Percentiles rank a stretch among this genome's conserved stretches.
phyloP scores from a whole-genome alignment of 2,888 invertebrate genomes.

The Ectobius pallidus region DNA sequence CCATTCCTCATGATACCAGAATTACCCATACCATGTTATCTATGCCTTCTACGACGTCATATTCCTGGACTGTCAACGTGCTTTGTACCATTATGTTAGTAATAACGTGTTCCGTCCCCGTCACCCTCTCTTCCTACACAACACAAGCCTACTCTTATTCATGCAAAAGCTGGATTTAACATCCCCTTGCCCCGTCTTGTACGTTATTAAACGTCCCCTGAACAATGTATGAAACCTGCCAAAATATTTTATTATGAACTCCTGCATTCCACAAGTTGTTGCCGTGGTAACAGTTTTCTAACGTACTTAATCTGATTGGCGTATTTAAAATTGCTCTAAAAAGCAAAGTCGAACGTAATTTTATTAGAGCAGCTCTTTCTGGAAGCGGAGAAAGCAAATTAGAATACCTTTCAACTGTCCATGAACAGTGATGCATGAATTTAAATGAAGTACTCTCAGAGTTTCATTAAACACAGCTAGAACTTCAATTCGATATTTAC shows the following conservation, averaged over 20 bases:
- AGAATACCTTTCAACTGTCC: too few species aligned
- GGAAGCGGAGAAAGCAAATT: background rate
- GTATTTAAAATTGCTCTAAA: too few species aligned
- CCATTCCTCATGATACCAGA: background rate
- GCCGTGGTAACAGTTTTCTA: background rate
- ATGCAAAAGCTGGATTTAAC: too few species aligned
- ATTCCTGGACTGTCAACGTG: background rate
- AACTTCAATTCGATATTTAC: too few species aligned
- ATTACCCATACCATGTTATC: constrained; percentile 17
- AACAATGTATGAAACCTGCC: background rate
- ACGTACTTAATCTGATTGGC: background rate
- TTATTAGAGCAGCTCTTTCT: background rate
- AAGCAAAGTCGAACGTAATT: background rate
- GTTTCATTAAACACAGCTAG: too few species aligned
- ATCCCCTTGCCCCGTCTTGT: background rate
- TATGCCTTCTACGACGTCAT: background rate
- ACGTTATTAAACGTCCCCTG: too few species aligned
- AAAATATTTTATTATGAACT: background rate
- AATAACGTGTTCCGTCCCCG: background rate
- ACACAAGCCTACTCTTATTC: background rate
- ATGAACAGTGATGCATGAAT: too few species aligned
- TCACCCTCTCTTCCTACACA: background rate
- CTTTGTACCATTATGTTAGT: background rate
- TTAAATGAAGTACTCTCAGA: too few species aligned
- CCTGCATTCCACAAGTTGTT: constrained; percentile 10